phyloP scores from a whole-genome alignment of 2,888 invertebrate genomes.

The Macrosoma leucophasiata region DNA sequence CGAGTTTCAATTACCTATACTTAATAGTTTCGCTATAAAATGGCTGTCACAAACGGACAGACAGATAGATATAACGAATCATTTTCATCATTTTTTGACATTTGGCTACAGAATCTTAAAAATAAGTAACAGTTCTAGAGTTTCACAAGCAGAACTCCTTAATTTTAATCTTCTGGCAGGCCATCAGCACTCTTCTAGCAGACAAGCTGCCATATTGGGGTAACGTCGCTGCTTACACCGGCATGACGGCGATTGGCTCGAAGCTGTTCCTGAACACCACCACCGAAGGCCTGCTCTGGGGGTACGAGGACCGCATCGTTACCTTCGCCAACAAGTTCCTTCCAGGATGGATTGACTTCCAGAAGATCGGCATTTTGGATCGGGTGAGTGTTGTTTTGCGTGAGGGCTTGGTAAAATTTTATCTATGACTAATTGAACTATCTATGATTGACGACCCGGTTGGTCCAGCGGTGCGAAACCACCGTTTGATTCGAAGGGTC shows the following conservation, averaged over 20 bases:
- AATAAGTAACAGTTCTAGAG: no score
- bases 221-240: constrained; percentile 79
- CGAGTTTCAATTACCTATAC: no score
- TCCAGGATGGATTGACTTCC: constrained; percentile 87
- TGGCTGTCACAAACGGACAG: constrained; percentile 3
- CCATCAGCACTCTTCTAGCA: constrained; percentile 56
- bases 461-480: no score
- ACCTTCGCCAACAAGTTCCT: constrained; percentile 81
- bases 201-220: constrained; percentile 65
- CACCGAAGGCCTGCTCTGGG: constrained; percentile 86
- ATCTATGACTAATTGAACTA: no score
- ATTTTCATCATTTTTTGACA: no score
- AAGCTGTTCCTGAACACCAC: constrained; percentile 80
- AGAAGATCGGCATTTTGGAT: constrained; percentile 87
- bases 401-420: no score
- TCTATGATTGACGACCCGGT: no score
- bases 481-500: no score
- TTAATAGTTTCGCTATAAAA: constrained; percentile 1
- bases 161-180: constrained; percentile 41
- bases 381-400: constrained; percentile 78
- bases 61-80: no score
- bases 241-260: constrained; percentile 78
- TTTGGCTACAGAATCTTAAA: no score
- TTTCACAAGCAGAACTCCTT: no score
- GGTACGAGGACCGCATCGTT: constrained; percentile 86